These are phyloP conservation scores for Diplogasteroides magnus DNA, from an alignment of 1,140 invertebrate genomes.

Conservation along the genomic window DNA sequence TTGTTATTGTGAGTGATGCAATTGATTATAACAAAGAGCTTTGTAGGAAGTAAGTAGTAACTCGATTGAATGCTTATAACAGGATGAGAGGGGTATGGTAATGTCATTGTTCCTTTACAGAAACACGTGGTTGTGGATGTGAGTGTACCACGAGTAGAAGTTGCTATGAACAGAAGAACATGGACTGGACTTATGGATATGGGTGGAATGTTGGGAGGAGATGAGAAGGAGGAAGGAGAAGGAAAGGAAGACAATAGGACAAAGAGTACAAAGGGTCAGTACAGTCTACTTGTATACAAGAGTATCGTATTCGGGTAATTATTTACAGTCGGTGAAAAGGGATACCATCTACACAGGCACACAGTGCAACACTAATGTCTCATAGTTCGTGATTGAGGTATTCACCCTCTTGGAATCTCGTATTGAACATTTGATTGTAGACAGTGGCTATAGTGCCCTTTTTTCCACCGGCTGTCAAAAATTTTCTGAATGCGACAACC, in stretches of 20 bases:
- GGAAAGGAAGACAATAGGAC: neutral
- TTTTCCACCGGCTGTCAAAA: too few relatives aligned
- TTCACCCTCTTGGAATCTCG: neutral
- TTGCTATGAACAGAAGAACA: constrained; percentile 80
- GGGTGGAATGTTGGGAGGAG: constrained; percentile 60
- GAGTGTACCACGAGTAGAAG: constrained; percentile 83
- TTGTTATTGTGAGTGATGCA: neutral
- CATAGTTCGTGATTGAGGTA: neutral
- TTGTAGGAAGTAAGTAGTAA: neutral
- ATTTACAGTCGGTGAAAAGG: neutral
- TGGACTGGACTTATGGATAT: constrained; percentile 91
- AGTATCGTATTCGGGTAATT: too few relatives aligned
- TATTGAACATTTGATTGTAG: neutral
- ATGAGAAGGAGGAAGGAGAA: constrained; percentile 15
- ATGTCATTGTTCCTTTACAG: constrained; percentile 46
- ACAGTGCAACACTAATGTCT: neutral
- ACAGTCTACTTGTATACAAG: too few relatives aligned
- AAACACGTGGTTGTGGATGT: constrained; percentile 65
- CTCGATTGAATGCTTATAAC: neutral
- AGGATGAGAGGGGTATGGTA: neutral
- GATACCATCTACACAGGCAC: neutral
- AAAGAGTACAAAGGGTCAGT: neutral
- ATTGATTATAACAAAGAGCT: neutral
- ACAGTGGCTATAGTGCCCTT: neutral
- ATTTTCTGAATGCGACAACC: too few relatives aligned